Percentiles rank a stretch among this genome's conserved stretches.
Conservation (phyloP, 2,888 invertebrate species). For the Athalia rosae region DNA sequence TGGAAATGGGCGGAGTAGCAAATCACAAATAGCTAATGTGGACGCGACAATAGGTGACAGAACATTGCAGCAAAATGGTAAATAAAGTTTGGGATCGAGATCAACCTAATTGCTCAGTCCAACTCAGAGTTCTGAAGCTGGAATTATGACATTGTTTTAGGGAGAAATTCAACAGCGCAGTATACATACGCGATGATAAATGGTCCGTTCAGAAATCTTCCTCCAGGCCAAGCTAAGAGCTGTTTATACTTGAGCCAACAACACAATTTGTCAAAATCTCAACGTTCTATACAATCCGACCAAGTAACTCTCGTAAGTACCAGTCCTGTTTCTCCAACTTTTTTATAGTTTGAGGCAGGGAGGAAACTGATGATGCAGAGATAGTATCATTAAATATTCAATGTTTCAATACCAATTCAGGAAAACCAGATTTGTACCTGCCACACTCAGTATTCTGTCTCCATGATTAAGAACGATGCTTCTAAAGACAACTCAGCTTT, state of each 20-base stretch:
- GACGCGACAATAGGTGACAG: constrained; percentile 49
- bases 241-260: constrained; percentile 65
- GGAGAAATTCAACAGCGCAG: constrained; percentile 58
- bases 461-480: not conserved
- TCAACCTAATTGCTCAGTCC: not conserved
- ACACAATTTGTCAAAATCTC: constrained; percentile 64
- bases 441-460: not conserved
- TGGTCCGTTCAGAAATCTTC: constrained; percentile 58
- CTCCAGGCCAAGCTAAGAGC: constrained; percentile 64
- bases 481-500: not conserved
- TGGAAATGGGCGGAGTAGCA: constrained; percentile 50
- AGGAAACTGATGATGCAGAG: no score
- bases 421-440: not conserved
- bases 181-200: constrained; percentile 64
- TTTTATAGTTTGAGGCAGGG: no score
- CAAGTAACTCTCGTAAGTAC: constrained; percentile 64
- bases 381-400: no score
- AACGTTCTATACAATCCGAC: constrained; percentile 68
- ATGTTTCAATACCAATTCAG: no score
- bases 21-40: constrained; percentile 50
- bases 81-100: not conserved
- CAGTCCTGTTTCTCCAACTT: no score
- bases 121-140: not conserved
- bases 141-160: constrained; percentile 41
- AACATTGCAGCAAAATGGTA: constrained; percentile 49